Conservation (phyloP, 2,113 vertebrate genomes). For the Odocoileus hemionus region DNA sequence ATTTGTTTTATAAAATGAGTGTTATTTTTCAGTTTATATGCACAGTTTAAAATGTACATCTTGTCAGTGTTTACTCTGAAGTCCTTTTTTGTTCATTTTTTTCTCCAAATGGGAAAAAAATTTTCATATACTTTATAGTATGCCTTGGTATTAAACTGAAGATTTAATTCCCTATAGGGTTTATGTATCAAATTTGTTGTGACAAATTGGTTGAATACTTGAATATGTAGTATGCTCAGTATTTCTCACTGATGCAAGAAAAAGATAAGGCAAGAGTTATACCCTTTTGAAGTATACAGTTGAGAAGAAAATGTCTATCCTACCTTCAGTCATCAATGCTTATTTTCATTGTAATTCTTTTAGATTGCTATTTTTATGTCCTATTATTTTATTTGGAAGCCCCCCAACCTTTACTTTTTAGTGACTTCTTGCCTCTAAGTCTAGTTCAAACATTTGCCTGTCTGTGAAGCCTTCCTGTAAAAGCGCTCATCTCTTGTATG, state of each 20-base stretch:
- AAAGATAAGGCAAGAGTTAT: background rate
- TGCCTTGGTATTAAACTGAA: background rate
- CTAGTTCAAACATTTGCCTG: background rate
- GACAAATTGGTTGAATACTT: background rate
- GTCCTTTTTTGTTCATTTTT: background rate
- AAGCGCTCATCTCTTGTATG: background rate
- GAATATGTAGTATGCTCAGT: background rate
- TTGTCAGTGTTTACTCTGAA: background rate
- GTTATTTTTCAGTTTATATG: background rate
- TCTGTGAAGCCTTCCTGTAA: background rate
- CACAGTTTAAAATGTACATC: background rate
- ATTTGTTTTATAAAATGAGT: slow-evolving; percentile 37
- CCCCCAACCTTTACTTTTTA: background rate
- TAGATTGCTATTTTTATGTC: background rate
- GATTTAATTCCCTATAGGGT: background rate
- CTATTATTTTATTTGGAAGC: background rate
- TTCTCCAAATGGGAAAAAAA: background rate
- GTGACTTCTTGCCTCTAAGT: background rate
- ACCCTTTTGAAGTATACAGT: background rate
- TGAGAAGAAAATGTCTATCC: background rate
- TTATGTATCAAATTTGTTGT: background rate
- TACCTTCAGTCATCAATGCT: background rate
- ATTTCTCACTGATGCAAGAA: background rate
- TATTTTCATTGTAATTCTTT: slow-evolving; percentile 8
- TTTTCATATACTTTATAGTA: background rate